Percentiles rank a stretch among this genome's conserved stretches.
phyloP scores from a whole-genome alignment of 2,888 invertebrate genomes.

The Pandemis cinnamomeana region DNA sequence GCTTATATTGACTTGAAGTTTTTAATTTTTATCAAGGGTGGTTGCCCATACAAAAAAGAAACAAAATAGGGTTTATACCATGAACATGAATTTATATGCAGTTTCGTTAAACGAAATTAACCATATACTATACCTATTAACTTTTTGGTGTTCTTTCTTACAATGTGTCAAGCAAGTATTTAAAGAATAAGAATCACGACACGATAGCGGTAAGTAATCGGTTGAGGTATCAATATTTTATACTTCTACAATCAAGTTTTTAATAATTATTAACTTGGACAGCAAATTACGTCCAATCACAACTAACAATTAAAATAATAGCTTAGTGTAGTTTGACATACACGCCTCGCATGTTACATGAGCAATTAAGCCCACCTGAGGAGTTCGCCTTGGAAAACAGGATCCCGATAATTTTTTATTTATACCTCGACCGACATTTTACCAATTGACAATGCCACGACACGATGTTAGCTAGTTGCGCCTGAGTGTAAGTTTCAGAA shows the following conservation, averaged over 20 bases:
- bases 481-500: slow-evolving; percentile 22
- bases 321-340: not conserved
- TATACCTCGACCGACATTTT: slow-evolving; percentile 36
- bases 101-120: no score
- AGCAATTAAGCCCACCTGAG: slow-evolving; percentile 44
- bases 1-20: no score
- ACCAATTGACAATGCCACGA: slow-evolving; percentile 39
- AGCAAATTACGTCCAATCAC: slow-evolving; percentile 13
- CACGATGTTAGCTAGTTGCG: slow-evolving; percentile 35
- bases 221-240: not conserved
- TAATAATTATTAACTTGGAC: not conserved
- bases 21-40: no score
- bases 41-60: no score
- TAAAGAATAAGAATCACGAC: not conserved
- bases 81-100: no score
- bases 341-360: slow-evolving; percentile 9
- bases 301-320: slow-evolving; percentile 27
- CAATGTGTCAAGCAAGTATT: no score
- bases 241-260: not conserved
- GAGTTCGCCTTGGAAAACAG: slow-evolving; percentile 67
- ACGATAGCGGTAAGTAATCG: not conserved
- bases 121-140: no score
- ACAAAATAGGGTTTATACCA: no score
- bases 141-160: no score
- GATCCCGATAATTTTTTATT: slow-evolving; percentile 55